Evolutionary conservation across 1,140 invertebrate genomes (phyloP).

Genomic region (Schlechtendalia chinensis): DNA sequence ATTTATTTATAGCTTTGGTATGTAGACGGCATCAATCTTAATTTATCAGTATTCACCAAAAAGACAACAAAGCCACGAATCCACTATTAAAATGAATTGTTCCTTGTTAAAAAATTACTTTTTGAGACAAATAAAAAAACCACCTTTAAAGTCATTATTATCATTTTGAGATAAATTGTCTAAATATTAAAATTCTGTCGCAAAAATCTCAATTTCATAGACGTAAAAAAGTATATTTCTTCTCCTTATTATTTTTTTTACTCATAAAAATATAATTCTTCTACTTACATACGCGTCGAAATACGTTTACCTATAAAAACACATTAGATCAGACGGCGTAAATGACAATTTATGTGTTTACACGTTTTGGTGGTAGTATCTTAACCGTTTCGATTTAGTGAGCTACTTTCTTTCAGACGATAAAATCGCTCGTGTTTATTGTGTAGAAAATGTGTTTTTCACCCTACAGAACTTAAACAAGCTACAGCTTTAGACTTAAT

Average conservation of each 20-base stretch:
- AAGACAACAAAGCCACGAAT: conserved; percentile 14
- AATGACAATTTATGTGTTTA: not conserved
- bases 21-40: conserved; percentile 31
- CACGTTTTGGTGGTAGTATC: not conserved
- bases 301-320: too few relatives aligned
- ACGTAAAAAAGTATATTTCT: not conserved
- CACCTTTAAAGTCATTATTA: conserved; percentile 10
- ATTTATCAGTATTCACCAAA: conserved; percentile 28
- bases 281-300: too few relatives aligned
- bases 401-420: too few relatives aligned
- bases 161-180: conserved; percentile 19
- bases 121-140: not conserved
- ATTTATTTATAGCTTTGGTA: conserved; percentile 40
- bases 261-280: not conserved
- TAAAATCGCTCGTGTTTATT: too few relatives aligned
- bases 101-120: conserved; percentile 1
- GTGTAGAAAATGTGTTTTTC: too few relatives aligned
- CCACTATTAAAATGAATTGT: conserved; percentile 29
- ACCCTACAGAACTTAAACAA: too few relatives aligned
- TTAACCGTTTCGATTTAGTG: too few relatives aligned
- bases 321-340: not conserved
- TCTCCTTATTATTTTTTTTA: too few relatives aligned
- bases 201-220: not conserved
- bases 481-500: too few relatives aligned
- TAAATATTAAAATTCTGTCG: not conserved